Percentiles rank a stretch among this genome's conserved stretches.
Conservation (phyloP, 2,797 vertebrate species). For the Prionace glauca region DNA sequence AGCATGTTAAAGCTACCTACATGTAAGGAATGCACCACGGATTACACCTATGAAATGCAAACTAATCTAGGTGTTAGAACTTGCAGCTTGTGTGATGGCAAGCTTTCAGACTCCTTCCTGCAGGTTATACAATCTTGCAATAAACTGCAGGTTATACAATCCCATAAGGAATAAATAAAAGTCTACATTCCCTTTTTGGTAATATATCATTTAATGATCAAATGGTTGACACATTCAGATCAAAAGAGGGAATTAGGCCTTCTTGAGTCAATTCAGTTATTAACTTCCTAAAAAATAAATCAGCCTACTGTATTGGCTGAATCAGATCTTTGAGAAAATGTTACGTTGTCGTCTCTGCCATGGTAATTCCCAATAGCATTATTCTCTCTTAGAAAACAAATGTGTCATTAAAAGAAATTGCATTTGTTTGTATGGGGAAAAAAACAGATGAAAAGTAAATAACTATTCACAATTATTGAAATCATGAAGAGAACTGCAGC, state of each 20-base stretch:
- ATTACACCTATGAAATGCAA: background rate
- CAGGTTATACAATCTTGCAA: too few species aligned
- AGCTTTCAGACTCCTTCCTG: background rate
- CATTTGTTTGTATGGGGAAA: background rate
- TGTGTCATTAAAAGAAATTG: background rate
- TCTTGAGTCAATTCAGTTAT: background rate
- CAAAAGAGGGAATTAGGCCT: background rate
- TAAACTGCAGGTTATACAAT: background rate
- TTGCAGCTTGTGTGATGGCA: background rate
- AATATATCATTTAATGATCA: background rate
- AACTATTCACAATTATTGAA: background rate
- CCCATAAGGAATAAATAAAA: background rate
- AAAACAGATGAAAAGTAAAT: background rate
- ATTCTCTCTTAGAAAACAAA: background rate
- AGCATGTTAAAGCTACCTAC: background rate
- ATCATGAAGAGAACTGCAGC: background rate
- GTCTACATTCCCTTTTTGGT: background rate
- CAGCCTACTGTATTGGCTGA: background rate
- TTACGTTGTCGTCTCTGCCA: background rate
- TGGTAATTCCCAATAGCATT: background rate
- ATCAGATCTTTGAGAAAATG: conserved; percentile 13
- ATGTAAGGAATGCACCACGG: too few species aligned
- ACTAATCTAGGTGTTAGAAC: background rate
- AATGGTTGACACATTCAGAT: background rate
- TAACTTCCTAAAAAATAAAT: background rate